A percentile compares a stretch with the other conserved stretches of the same genome.
phyloP scores from a whole-genome alignment of 2,888 invertebrate species.

The Dermolepida albohirtum region DNA sequence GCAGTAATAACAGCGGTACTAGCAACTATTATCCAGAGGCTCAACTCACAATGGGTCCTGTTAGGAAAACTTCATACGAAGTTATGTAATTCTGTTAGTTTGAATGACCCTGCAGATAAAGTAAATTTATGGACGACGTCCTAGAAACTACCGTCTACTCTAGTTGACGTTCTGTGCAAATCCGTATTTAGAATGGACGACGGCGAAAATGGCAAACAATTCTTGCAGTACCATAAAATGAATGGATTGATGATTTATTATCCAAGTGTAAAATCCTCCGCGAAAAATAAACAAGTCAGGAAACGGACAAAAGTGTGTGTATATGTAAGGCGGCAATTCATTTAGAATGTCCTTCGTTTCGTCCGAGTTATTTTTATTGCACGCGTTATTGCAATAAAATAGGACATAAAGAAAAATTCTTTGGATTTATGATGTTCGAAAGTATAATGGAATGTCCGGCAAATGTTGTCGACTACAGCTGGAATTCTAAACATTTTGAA shows the following conservation, averaged over 20 bases:
- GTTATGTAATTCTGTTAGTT: conserved; percentile 43
- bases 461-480: conserved; percentile 5
- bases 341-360: conserved; percentile 1
- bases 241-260: conserved; percentile 30
- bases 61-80: conserved; percentile 41
- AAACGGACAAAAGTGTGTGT: conserved; percentile 4
- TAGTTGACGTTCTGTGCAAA: not conserved
- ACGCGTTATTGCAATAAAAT: conserved; percentile 29
- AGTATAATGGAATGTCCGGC: conserved; percentile 22
- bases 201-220: conserved; percentile 18
- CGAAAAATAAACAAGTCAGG: conserved; percentile 19
- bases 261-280: conserved; percentile 6
- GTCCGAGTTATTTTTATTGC: conserved; percentile 32
- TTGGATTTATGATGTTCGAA: conserved; percentile 31
- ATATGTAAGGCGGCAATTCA: not conserved
- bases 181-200: conserved; percentile 11
- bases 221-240: conserved; percentile 33
- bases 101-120: conserved; percentile 39
- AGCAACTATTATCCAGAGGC: not conserved
- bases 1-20: conserved; percentile 1
- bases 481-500: conserved; percentile 15
- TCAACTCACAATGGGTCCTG: conserved; percentile 25
- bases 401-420: conserved; percentile 25
- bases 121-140: conserved; percentile 40
- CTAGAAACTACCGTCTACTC: conserved; percentile 15